These are phyloP conservation scores for Rhineura floridana DNA, from an alignment of 2,113 vertebrate genomes.

Conservation along the genomic window DNA sequence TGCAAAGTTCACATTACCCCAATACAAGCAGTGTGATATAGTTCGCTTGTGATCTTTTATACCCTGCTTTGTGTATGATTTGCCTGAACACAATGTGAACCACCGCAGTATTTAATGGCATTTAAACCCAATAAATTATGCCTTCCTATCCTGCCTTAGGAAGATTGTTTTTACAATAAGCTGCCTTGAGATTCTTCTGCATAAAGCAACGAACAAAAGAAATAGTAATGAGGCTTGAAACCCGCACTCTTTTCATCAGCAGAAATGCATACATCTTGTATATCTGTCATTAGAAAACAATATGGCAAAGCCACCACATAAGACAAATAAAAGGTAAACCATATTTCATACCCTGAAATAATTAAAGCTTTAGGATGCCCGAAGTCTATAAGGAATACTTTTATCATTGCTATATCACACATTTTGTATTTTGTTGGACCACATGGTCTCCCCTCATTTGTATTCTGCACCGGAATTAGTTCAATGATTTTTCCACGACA, in stretches of 20 bases:
- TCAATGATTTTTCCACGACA: slow-evolving; percentile 82
- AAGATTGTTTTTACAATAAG: too few species aligned
- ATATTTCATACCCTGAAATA: slow-evolving; percentile 76
- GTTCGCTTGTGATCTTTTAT: not conserved
- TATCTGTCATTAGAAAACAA: not conserved
- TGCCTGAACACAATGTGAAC: not conserved
- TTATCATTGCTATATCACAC: slow-evolving; percentile 73
- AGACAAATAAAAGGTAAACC: slow-evolving; percentile 21
- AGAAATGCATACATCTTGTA: not conserved
- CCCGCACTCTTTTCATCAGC: not conserved
- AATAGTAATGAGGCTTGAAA: not conserved
- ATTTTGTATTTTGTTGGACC: slow-evolving; percentile 70
- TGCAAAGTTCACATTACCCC: not conserved
- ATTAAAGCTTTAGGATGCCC: slow-evolving; percentile 78
- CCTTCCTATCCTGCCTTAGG: too few species aligned
- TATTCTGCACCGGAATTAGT: slow-evolving; percentile 71
- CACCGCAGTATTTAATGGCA: not conserved
- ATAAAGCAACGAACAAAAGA: too few species aligned
- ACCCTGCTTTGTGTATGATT: too few species aligned
- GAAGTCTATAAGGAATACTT: slow-evolving; percentile 83
- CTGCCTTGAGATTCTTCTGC: too few species aligned
- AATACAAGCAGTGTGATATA: not conserved
- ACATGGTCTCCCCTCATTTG: slow-evolving; percentile 60
- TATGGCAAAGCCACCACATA: too few species aligned
- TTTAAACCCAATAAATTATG: not conserved